These are phyloP conservation scores for Meriones unguiculatus DNA, from an alignment of 2,113 vertebrate genomes.

Conservation along the genomic window DNA sequence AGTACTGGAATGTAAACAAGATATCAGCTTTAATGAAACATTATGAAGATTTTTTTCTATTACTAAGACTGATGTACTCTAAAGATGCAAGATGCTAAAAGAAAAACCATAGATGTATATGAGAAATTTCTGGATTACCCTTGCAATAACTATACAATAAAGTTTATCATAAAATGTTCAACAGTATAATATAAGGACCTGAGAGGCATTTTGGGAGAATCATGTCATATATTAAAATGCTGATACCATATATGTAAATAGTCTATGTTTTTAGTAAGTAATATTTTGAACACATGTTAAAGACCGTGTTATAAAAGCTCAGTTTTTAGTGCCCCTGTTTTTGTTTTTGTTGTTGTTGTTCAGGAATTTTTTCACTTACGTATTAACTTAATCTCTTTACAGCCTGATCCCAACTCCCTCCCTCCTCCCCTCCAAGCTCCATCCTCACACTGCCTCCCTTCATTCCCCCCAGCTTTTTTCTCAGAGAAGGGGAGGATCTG, in stretches of 20 bases:
- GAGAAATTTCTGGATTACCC: neutral
- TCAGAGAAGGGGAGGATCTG: too few relatives aligned
- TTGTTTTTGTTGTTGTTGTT: too few relatives aligned
- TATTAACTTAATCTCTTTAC: too few relatives aligned
- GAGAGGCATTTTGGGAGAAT: neutral
- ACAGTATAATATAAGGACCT: neutral
- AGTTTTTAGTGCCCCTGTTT: neutral
- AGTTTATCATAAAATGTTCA: neutral
- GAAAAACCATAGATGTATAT: neutral
- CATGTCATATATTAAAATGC: neutral
- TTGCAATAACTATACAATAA: neutral
- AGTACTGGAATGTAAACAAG: neutral
- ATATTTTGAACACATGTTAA: neutral
- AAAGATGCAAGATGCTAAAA: neutral
- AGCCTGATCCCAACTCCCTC: too few relatives aligned
- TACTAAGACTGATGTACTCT: neutral
- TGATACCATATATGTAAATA: neutral
- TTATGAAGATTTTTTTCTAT: neutral
- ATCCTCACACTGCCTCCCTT: too few relatives aligned
- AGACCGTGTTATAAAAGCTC: neutral
- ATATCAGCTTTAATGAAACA: neutral
- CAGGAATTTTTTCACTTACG: too few relatives aligned
- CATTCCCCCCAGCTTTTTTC: too few relatives aligned
- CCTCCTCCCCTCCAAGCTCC: too few relatives aligned
- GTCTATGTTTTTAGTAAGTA: neutral